Evolutionary conservation across 2,888 invertebrate species (phyloP).

Genomic region (Dryobota labecula): DNA sequence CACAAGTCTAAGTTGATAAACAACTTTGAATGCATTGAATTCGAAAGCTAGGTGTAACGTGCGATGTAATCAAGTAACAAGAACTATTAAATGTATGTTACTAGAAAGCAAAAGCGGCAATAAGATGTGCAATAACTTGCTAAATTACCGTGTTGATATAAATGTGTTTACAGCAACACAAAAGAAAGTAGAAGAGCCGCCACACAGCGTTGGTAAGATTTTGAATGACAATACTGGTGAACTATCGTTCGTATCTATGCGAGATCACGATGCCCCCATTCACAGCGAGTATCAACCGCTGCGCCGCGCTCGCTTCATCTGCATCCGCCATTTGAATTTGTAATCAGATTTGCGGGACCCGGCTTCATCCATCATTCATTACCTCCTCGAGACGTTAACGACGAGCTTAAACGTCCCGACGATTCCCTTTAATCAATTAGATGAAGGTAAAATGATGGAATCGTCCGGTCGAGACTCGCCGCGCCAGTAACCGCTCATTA

Average conservation of each 20-base stretch:
- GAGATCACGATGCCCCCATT: constrained; percentile 78
- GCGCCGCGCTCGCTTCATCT: constrained; percentile 78
- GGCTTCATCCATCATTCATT: constrained; percentile 87
- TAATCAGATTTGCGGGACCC: constrained; percentile 83
- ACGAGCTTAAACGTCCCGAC: constrained; percentile 72
- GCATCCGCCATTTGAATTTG: constrained; percentile 84
- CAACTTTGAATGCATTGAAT: not conserved
- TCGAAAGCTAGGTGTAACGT: not conserved
- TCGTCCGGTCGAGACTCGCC: constrained; percentile 79
- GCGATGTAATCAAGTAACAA: not conserved
- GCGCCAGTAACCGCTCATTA: constrained; percentile 90
- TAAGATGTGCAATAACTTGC: constrained; percentile 17
- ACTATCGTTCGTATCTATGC: constrained; percentile 73
- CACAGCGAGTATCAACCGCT: constrained; percentile 81
- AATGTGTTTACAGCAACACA: constrained; percentile 41
- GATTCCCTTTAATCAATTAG: constrained; percentile 87
- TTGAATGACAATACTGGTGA: constrained; percentile 76
- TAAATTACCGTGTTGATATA: constrained; percentile 41
- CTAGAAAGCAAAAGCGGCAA: constrained; percentile 36
- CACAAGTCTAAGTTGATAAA: not conserved
- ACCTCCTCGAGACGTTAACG: constrained; percentile 66
- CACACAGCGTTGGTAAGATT: constrained; percentile 53
- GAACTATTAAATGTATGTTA: constrained; percentile 17
- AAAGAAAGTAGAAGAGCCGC: constrained; percentile 47
- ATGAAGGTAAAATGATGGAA: constrained; percentile 84